These are phyloP conservation scores for Oxyruncus cristatus DNA, from an alignment of 2,113 vertebrate genomes.

Conservation along the genomic window DNA sequence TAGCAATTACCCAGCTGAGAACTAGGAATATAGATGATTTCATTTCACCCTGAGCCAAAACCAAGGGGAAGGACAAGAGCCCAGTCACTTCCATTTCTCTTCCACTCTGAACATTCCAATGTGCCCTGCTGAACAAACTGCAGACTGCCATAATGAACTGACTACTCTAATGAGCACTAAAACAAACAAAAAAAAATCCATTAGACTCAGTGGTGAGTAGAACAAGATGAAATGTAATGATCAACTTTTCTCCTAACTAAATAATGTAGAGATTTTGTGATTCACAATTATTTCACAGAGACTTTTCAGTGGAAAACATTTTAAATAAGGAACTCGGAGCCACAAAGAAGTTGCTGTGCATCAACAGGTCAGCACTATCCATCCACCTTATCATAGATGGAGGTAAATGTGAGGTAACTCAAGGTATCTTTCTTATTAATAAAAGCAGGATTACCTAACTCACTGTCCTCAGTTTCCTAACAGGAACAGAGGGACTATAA, in stretches of 20 bases:
- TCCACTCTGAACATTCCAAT: background rate
- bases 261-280: background rate
- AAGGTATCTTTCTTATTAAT: background rate
- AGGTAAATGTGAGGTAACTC: background rate
- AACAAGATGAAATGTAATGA: background rate
- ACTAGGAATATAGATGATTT: background rate
- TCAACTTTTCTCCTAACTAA: background rate
- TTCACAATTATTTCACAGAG: background rate
- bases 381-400: accelerated
- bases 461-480: background rate
- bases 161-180: background rate
- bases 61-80: background rate
- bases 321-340: background rate
- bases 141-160: background rate
- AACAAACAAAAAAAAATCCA: background rate
- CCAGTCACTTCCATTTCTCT: background rate
- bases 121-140: background rate
- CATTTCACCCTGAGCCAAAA: background rate
- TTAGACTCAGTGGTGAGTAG: background rate
- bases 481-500: background rate
- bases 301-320: background rate
- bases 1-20: background rate
- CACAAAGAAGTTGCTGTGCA: background rate
- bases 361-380: background rate
- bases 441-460: background rate